Conservation (phyloP, 2,113 vertebrate species). For the Melanotaenia duboulayi region DNA sequence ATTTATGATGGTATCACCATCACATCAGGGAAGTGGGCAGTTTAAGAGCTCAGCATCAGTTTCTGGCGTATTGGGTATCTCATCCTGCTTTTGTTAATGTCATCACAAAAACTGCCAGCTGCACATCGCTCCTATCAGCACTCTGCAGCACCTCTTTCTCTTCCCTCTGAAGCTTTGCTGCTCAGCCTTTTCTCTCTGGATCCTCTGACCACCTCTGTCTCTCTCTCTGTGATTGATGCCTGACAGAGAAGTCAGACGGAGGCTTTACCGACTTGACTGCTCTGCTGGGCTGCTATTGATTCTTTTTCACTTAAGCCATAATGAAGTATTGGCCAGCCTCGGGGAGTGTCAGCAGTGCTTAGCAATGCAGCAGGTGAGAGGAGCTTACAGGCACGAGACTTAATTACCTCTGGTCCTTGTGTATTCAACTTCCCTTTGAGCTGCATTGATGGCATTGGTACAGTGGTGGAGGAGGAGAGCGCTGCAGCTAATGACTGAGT, state of each 20-base stretch:
- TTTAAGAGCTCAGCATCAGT: conserved; percentile 17
- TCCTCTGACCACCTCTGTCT: not conserved
- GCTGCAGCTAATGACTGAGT: conserved; percentile 1
- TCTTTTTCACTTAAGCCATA: conserved; percentile 63
- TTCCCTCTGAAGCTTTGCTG: not conserved
- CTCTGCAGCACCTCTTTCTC: conserved; percentile 26
- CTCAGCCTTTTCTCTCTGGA: conserved; percentile 28
- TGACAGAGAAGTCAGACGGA: conserved; percentile 38
- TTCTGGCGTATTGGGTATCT: conserved; percentile 6
- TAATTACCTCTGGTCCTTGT: conserved; percentile 46
- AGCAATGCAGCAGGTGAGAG: conserved; percentile 62
- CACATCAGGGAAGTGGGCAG: not conserved
- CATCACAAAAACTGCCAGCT: conserved; percentile 50
- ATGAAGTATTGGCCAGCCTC: conserved; percentile 68
- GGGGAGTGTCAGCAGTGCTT: conserved; percentile 58
- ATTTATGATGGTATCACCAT: conserved; percentile 17
- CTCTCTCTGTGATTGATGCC: conserved; percentile 56
- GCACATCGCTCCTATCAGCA: conserved; percentile 19
- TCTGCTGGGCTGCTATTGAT: conserved; percentile 60
- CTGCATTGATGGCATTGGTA: not conserved
- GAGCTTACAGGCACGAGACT: conserved; percentile 38
- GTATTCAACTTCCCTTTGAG: conserved; percentile 22
- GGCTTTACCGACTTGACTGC: conserved; percentile 20
- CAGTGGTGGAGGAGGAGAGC: not conserved
- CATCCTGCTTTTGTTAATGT: conserved; percentile 46